These are phyloP conservation scores for Myzus persicae DNA, from an alignment of 1,140 invertebrate genomes.

Conservation along the genomic window DNA sequence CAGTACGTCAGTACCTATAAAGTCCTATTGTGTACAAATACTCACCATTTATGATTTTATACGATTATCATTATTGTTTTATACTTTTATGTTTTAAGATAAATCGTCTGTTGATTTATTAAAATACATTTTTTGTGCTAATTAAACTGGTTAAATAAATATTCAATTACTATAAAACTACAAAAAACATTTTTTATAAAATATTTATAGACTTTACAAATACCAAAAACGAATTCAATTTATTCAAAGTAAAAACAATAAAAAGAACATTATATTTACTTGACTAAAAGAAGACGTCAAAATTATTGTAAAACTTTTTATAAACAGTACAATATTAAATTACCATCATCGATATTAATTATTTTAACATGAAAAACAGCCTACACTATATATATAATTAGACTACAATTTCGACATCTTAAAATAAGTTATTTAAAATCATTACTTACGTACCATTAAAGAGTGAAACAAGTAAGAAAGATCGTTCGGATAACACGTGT, in stretches of 20 bases:
- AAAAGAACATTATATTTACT: not conserved
- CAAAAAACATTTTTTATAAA: not conserved
- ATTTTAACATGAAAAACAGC: not conserved
- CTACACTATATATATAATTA: not conserved
- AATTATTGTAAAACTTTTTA: not conserved
- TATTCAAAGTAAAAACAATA: not conserved
- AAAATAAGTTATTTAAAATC: slow-evolving; percentile 16
- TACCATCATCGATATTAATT: not conserved
- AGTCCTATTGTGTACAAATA: not conserved
- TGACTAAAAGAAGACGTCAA: not conserved
- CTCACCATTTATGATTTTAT: not conserved
- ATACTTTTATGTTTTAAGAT: not conserved
- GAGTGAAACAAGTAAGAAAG: not conserved
- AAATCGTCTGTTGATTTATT: not conserved
- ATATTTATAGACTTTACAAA: not conserved
- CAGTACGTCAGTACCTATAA: not conserved
- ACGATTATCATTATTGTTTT: not conserved
- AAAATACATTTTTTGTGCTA: not conserved
- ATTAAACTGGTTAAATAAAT: not conserved
- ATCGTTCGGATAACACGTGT: slow-evolving; percentile 29
- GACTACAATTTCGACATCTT: not conserved
- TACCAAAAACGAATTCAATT: not conserved
- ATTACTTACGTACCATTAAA: slow-evolving; percentile 44
- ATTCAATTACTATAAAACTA: not conserved
- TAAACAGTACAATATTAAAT: not conserved